Evolutionary conservation across 2,888 invertebrate species (phyloP).

Genomic region (Metellina segmentata): DNA sequence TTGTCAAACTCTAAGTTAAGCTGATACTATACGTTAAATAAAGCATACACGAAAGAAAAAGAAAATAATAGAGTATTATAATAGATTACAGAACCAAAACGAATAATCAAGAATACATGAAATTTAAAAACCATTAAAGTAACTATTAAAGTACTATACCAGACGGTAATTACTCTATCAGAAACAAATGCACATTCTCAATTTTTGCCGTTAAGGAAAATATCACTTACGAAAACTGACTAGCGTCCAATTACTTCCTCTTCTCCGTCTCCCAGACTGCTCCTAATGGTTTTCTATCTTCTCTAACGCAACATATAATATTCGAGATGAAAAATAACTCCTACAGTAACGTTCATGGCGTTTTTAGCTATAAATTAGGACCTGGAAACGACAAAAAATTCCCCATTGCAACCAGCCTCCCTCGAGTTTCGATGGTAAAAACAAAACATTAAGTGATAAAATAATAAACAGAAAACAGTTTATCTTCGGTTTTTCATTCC

Average conservation of each 20-base stretch:
- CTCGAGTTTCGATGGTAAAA: conserved; percentile 3
- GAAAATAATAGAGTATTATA: background rate
- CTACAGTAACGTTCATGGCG: background rate
- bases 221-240: background rate
- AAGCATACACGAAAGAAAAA: background rate
- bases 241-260: background rate
- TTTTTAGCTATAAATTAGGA: conserved; percentile 7
- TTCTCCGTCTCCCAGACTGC: background rate
- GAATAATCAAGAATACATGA: background rate
- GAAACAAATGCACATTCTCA: background rate
- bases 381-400: background rate
- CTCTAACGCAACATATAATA: background rate
- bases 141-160: background rate
- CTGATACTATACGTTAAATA: no score
- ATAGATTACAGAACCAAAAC: background rate
- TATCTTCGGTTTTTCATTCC: conserved; percentile 31
- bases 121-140: background rate
- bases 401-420: background rate
- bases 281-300: background rate
- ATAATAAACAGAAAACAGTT: conserved; percentile 35
- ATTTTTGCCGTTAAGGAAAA: background rate
- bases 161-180: background rate
- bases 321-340: background rate
- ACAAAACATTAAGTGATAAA: conserved; percentile 54
- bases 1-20: no score